Conservation (phyloP, 2,113 vertebrate genomes). For the Leiothrix lutea region DNA sequence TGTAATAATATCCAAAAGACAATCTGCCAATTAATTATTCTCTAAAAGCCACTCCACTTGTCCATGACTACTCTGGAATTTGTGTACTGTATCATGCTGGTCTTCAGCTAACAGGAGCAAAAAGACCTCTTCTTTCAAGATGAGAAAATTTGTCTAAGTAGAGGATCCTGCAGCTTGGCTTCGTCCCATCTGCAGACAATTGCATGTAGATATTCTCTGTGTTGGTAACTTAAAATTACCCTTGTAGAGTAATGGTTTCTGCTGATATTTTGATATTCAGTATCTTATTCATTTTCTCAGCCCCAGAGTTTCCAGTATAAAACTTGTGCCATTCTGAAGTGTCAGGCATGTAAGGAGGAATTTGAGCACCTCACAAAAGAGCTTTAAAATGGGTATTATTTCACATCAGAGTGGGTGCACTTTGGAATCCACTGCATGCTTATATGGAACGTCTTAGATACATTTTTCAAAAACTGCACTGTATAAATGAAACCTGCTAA, state of each 20-base stretch:
- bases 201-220: neutral
- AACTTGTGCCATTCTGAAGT: neutral
- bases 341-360: neutral
- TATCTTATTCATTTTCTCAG: neutral
- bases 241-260: neutral
- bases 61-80: neutral
- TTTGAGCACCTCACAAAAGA: neutral
- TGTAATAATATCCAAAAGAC: constrained; percentile 27
- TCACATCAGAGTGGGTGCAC: neutral
- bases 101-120: neutral
- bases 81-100: neutral
- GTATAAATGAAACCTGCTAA: neutral
- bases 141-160: neutral
- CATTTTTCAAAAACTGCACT: neutral
- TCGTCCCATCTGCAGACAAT: neutral
- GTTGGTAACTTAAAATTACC: neutral
- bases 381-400: neutral
- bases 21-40: constrained; percentile 20
- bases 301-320: neutral
- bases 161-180: neutral
- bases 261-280: neutral
- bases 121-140: neutral
- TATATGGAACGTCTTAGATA: neutral
- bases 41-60: constrained; percentile 2
- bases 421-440: neutral